Evolutionary conservation across 2,797 vertebrate genomes (phyloP).

Genomic region (Phalanger gymnotis): DNA sequence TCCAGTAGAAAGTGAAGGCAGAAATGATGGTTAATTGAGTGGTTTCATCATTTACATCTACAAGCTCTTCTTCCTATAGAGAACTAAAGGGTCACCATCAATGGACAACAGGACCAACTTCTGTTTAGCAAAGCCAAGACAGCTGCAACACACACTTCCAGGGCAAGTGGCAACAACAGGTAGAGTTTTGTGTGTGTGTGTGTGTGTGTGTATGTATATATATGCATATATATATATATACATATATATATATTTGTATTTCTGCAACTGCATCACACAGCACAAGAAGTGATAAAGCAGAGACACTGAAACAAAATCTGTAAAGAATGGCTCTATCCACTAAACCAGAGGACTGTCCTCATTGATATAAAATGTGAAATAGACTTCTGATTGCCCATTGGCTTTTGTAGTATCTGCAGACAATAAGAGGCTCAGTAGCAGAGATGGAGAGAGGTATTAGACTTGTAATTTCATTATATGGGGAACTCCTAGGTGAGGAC

Average conservation of each 20-base stretch:
- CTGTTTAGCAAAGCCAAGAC: slow-evolving; percentile 51
- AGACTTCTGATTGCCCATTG: neutral
- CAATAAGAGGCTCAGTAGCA: neutral
- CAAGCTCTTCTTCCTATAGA: neutral
- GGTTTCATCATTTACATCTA: neutral
- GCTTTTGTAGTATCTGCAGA: neutral
- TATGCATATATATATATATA: too few relatives aligned
- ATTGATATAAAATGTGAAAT: neutral
- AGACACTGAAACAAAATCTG: neutral
- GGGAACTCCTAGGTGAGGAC: neutral
- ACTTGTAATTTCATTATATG: neutral
- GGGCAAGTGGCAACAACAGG: slow-evolving; percentile 40
- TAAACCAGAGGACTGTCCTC: neutral
- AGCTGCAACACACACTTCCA: slow-evolving; percentile 16
- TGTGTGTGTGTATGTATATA: too few relatives aligned
- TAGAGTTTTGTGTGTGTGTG: neutral
- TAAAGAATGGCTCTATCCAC: neutral
- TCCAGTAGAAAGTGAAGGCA: neutral
- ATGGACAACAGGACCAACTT: neutral
- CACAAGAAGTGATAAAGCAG: neutral
- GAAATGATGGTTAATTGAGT: neutral
- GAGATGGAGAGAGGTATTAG: neutral
- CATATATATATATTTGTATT: neutral
- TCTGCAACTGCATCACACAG: neutral
- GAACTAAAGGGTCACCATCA: neutral